These are phyloP conservation scores for Perca flavescens DNA, from an alignment of 2,113 vertebrate genomes.

Conservation along the genomic window DNA sequence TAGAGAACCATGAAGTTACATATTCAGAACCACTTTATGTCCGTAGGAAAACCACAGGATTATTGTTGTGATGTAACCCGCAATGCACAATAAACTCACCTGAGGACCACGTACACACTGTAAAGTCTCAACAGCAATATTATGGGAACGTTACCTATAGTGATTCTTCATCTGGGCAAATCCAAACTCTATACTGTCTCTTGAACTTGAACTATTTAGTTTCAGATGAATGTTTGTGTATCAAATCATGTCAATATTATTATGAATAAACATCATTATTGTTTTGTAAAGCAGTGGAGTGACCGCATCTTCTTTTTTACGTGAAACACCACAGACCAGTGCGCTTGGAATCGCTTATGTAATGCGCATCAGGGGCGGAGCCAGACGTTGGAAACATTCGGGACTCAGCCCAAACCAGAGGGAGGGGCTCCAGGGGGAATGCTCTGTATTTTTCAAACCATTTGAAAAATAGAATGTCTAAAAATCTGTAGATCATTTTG, in stretches of 20 bases:
- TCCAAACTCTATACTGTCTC: conserved; percentile 9
- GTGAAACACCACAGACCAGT: background rate
- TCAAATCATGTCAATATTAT: conserved; percentile 32
- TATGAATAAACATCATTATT: conserved; percentile 74
- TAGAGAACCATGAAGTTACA: conserved; percentile 35
- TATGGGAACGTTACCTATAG: conserved; percentile 11
- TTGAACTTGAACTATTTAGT: conserved; percentile 54
- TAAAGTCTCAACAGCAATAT: conserved; percentile 33
- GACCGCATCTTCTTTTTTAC: conserved; percentile 22
- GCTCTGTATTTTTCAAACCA: no score
- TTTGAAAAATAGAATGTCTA: no score
- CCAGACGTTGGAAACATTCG: no score
- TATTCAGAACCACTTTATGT: conserved; percentile 37
- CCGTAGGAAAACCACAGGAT: conserved; percentile 21
- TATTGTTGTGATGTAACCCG: conserved; percentile 34
- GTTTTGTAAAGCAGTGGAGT: conserved; percentile 83
- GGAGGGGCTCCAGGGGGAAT: no score
- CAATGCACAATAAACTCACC: conserved; percentile 19
- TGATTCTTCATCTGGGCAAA: conserved; percentile 16
- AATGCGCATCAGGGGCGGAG: no score
- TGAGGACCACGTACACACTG: conserved; percentile 14
- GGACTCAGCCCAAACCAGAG: no score
- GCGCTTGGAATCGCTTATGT: background rate
- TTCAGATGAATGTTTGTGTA: conserved; percentile 69
- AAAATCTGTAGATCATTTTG: no score